Conservation (phyloP, 2,113 vertebrate species). For the Fulmarus glacialis region DNA sequence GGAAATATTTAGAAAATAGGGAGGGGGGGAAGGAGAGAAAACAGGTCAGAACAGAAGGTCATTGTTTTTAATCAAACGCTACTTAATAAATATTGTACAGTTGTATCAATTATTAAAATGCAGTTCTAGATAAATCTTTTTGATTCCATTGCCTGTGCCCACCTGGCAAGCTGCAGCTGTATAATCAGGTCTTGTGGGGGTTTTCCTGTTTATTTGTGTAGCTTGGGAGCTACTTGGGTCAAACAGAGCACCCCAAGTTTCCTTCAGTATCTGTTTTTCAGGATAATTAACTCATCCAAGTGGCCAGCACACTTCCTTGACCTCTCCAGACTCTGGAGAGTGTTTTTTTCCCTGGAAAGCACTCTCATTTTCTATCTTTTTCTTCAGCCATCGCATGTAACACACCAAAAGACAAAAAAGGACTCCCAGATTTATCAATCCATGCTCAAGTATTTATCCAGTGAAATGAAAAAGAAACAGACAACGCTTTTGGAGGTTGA, state of each 20-base stretch:
- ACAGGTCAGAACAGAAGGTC: not conserved
- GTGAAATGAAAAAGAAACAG: not conserved
- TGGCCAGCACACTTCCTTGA: not conserved
- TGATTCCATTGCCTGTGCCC: not conserved
- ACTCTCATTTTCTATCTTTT: not conserved
- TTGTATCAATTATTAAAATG: not conserved
- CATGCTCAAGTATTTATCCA: not conserved
- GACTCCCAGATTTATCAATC: not conserved
- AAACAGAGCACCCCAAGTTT: not conserved
- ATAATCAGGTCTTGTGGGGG: not conserved
- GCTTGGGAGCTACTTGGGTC: not conserved
- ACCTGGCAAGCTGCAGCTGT: not conserved
- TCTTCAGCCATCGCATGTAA: not conserved
- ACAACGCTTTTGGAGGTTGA: accelerated
- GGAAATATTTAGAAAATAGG: not conserved
- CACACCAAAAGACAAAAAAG: not conserved
- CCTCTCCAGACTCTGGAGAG: not conserved
- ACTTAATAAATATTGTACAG: not conserved
- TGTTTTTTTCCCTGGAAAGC: not conserved
- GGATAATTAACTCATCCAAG: not conserved
- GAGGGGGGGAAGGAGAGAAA: not conserved
- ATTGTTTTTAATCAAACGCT: not conserved
- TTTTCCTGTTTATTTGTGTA: not conserved
- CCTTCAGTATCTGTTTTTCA: not conserved
- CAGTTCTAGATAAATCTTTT: not conserved